Percentiles rank a stretch among this genome's conserved stretches.
Evolutionary conservation across 2,888 invertebrate species (phyloP).

Genomic region (Cheilosia variabilis): DNA sequence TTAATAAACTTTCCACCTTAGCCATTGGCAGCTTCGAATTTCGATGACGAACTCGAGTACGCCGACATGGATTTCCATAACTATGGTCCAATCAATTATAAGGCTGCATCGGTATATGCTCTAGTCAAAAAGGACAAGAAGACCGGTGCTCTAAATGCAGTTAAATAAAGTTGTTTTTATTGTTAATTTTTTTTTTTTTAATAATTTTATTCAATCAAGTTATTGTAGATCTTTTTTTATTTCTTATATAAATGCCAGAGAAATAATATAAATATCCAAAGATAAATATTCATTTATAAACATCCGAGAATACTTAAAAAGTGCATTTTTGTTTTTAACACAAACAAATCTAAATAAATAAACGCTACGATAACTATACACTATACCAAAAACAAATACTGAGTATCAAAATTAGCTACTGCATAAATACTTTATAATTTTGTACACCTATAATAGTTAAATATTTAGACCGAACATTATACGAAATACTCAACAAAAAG

Average conservation of each 20-base stretch:
- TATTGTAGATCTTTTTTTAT: background rate
- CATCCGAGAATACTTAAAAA: conserved; percentile 45
- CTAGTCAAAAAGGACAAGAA: conserved; percentile 87
- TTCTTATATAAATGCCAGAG: conserved; percentile 28
- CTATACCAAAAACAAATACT: conserved; percentile 19
- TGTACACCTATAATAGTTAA: conserved; percentile 40
- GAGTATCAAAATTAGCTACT: conserved; percentile 46
- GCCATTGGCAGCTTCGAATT: conserved; percentile 90
- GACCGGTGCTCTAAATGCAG: conserved; percentile 81
- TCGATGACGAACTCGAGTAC: conserved; percentile 90
- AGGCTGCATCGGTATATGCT: conserved; percentile 93
- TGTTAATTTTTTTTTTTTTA: background rate
- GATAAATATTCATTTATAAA: conserved; percentile 24
- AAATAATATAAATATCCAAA: conserved; percentile 26
- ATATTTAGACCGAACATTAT: conserved; percentile 50
- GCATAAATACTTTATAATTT: conserved; percentile 41
- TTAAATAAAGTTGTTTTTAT: conserved; percentile 74
- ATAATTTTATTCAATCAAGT: background rate
- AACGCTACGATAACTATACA: conserved; percentile 33
- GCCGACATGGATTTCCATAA: conserved; percentile 95
- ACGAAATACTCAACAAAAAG: conserved; percentile 38
- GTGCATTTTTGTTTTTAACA: conserved; percentile 48
- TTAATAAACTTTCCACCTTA: conserved; percentile 81
- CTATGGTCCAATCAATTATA: conserved; percentile 96
- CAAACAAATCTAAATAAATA: conserved; percentile 33